Base-by-base conservation (phyloP, 92 coral and sea anemone genomes). In the Porites divaricata region DNA sequence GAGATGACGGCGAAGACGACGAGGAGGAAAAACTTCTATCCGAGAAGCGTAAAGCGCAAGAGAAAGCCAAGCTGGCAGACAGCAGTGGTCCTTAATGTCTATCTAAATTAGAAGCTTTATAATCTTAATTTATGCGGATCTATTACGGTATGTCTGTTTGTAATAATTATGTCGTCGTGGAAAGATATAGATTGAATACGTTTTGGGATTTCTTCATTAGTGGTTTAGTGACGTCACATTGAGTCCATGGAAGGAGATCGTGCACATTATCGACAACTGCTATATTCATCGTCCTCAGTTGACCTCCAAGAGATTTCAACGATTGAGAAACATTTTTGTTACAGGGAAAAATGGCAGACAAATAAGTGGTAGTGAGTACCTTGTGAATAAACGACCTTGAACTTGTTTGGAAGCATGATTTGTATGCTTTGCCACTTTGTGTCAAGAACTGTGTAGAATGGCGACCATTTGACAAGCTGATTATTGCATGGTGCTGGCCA, bases 1-100 rank as follows among this genome's bases (percentile, higher is more conserved):
- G 87, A 26, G 95, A 87, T 63, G 97, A 91, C n/a, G 95, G 77
- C 8, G 94, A 90, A 16, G 93, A 90, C 45, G 90, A 85, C 21
- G 95, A 94, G 23, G 89, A 92, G 1, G 95, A 94, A 76, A 86
- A 86, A 49, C 88, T 94, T 51, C 41, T 88, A 76, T 89, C 79
- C 35, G 95, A 94, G 71, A 94, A 94, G 76, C 65, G 76, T 22
- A 74, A 67, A 76, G 82, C 82, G 1, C 75, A 75, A 16, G 82
- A 51, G 45, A 84, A 84, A 67, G 75, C 66, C 50, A 75, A 75
- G 69, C 56, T 75, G 81, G 88, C 75, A 68, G 67, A 45, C 17
- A 24, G 69, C 53, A 25, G 82, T 67, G 72, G 79, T 72, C 86
- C 86, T 82, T 82, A 64, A 82, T 82, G 72, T 59, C 58, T 45